A percentile compares a stretch with the other conserved stretches of the same genome.
Conservation (phyloP, 2,888 invertebrate genomes). For the Cyclophora albipunctata region DNA sequence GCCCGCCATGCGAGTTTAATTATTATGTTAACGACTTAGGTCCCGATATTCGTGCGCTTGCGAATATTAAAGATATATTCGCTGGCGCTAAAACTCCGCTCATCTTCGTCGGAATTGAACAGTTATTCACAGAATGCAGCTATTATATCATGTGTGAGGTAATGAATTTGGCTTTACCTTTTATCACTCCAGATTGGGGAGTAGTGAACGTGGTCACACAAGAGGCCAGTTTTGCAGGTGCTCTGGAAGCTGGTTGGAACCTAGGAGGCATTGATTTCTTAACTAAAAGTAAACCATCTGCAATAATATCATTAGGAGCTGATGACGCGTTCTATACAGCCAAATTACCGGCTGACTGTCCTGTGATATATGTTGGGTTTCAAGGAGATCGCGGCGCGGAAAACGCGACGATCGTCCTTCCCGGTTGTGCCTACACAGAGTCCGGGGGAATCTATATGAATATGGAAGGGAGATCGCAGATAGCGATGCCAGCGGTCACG, state of each 20-base stretch:
- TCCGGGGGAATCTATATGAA: slow-evolving; percentile 95
- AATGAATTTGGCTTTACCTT: slow-evolving; percentile 16
- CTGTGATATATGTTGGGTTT: slow-evolving; percentile 92
- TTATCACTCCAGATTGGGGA: slow-evolving; percentile 30
- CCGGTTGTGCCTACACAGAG: slow-evolving; percentile 98
- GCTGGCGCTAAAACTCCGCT: too few species aligned
- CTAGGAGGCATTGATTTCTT: slow-evolving; percentile 78
- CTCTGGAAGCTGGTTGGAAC: slow-evolving; percentile 94
- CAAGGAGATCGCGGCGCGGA: slow-evolving; percentile 96
- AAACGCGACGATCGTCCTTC: slow-evolving; percentile 91
- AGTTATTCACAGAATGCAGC: slow-evolving; percentile 25
- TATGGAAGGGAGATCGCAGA: slow-evolving; percentile 96
- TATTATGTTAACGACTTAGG: slow-evolving; percentile 74
- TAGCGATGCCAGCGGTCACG: slow-evolving; percentile 88
- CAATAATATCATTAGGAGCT: slow-evolving; percentile 93
- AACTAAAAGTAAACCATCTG: slow-evolving; percentile 79
- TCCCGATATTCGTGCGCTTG: slow-evolving; percentile 9
- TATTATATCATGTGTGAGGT: slow-evolving; percentile 26
- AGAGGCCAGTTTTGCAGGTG: slow-evolving; percentile 94
- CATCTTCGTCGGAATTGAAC: slow-evolving; percentile 53
- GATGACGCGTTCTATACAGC: slow-evolving; percentile 84
- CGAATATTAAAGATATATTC: too few species aligned
- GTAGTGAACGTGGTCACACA: slow-evolving; percentile 93
- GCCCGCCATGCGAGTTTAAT: slow-evolving; percentile 91
- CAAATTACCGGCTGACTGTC: slow-evolving; percentile 66